Percentiles rank a stretch among this genome's conserved stretches.
These are phyloP conservation scores for Lagopus muta DNA, from an alignment of 2,113 vertebrate species.

Conservation along the genomic window DNA sequence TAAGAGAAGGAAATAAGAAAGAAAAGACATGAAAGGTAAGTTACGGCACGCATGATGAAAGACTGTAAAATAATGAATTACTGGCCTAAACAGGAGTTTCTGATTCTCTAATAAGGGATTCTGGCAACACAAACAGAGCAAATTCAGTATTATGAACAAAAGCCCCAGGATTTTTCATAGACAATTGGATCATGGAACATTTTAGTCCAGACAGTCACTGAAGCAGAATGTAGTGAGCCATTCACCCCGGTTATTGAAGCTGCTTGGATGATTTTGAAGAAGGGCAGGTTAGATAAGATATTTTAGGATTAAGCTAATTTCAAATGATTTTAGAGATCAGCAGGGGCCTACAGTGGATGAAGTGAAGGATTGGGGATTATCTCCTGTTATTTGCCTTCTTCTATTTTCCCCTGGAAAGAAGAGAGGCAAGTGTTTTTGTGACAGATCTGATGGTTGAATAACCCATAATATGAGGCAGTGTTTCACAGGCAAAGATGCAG, in stretches of 20 bases:
- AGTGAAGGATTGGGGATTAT: neutral
- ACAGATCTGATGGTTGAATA: neutral
- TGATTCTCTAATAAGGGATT: neutral
- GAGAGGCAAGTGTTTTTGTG: neutral
- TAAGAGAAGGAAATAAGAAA: neutral
- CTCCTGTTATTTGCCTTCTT: neutral
- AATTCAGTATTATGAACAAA: neutral
- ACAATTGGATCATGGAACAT: neutral
- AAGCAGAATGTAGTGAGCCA: neutral
- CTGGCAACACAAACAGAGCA: neutral
- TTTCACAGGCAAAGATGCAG: neutral
- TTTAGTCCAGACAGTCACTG: neutral
- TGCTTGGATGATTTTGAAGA: neutral
- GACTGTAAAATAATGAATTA: neutral
- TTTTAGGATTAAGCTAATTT: conserved; percentile 2
- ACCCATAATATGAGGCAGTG: neutral
- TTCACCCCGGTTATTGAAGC: neutral
- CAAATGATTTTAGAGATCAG: neutral
- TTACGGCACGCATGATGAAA: neutral
- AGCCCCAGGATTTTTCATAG: neutral
- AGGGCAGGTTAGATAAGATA: neutral
- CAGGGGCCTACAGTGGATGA: neutral
- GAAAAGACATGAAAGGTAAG: neutral
- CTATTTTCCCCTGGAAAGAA: neutral
- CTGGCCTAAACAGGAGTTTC: neutral